Evolutionary conservation across 2,888 invertebrate species (phyloP).

Genomic region (Polydrusus tereticollis): DNA sequence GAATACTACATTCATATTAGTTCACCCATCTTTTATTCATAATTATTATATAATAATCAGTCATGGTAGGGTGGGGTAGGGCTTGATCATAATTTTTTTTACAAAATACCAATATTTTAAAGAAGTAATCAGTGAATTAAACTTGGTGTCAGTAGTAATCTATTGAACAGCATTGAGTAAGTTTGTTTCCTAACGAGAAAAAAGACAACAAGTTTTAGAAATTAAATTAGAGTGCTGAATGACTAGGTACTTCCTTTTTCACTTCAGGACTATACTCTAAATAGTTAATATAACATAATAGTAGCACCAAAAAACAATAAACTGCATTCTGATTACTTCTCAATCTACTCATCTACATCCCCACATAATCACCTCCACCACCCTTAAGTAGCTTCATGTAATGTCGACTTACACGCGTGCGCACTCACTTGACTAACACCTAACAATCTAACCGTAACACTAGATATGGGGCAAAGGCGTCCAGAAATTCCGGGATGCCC

Average conservation of each 20-base stretch:
- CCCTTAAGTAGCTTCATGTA: slow-evolving; percentile 44
- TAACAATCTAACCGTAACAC: slow-evolving; percentile 68
- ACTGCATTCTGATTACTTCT: slow-evolving; percentile 37
- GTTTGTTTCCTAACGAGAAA: too few relatives aligned
- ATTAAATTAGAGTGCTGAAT: background rate
- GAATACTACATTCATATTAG: too few relatives aligned
- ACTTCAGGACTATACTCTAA: background rate
- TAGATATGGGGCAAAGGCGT: slow-evolving; percentile 91
- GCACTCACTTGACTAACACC: slow-evolving; percentile 68
- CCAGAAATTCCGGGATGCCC: slow-evolving; percentile 85
- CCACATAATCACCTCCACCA: slow-evolving; percentile 19
- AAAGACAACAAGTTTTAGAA: too few relatives aligned
- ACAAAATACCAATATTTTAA: slow-evolving; percentile 39
- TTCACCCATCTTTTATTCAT: too few relatives aligned
- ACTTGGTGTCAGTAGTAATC: background rate
- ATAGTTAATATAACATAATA: background rate
- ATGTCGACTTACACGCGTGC: slow-evolving; percentile 54
- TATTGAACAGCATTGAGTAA: too few relatives aligned
- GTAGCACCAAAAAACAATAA: background rate
- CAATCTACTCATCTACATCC: slow-evolving; percentile 1
- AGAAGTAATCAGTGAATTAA: slow-evolving; percentile 36
- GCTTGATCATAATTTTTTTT: background rate
- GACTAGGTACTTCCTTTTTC: background rate
- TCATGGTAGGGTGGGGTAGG: too few relatives aligned
- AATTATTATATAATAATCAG: background rate